Percentiles rank a stretch among this genome's conserved stretches.
Conservation (phyloP, 2,113 vertebrate genomes). For the Zosterops pallidus region DNA sequence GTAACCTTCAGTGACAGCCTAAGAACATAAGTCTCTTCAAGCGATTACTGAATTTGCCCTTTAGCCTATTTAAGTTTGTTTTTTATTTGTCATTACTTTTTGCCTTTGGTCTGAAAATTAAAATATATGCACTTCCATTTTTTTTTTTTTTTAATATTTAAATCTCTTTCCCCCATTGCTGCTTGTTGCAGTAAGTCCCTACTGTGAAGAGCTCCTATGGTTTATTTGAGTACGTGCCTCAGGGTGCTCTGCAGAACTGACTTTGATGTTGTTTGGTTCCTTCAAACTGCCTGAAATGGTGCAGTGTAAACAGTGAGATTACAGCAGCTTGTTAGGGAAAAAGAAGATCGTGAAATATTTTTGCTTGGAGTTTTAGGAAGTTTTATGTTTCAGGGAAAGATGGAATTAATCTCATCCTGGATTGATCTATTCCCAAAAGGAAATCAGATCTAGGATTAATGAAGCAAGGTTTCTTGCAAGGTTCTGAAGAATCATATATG, state of each 20-base stretch:
- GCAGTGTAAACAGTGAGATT: background rate
- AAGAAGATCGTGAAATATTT: background rate
- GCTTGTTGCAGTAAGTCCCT: background rate
- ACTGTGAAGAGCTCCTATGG: background rate
- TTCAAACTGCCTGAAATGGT: background rate
- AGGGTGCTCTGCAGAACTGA: background rate
- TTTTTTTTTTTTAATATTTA: background rate
- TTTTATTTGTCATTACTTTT: background rate
- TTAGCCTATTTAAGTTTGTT: background rate
- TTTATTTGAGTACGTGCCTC: background rate
- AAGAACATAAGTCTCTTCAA: slow-evolving; percentile 40
- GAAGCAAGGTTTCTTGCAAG: background rate
- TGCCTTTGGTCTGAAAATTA: background rate
- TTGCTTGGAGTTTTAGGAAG: background rate
- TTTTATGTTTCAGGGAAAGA: background rate
- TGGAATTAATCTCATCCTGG: background rate
- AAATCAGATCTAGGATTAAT: background rate
- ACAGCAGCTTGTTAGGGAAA: background rate
- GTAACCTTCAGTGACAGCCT: background rate
- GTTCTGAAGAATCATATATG: background rate
- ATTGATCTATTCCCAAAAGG: background rate
- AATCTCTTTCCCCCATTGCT: background rate
- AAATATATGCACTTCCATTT: background rate
- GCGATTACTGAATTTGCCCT: background rate
- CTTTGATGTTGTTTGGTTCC: background rate